These are phyloP conservation scores for Amphimedon queenslandica DNA, from an alignment of 37 sponge, comb jelly and placozoan species.

Conservation along the genomic window DNA sequence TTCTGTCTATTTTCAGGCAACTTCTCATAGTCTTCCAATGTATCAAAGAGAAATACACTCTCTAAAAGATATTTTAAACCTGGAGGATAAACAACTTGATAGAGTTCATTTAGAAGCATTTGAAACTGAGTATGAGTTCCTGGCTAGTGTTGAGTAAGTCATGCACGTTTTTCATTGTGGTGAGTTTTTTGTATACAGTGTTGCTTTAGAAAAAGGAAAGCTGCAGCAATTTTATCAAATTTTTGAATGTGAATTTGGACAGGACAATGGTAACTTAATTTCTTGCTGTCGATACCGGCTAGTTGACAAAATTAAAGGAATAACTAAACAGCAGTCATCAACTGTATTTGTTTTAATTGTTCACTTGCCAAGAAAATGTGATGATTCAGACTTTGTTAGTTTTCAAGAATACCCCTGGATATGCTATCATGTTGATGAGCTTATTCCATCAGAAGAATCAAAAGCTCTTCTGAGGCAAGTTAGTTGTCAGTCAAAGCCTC, in stretches of 20 bases:
- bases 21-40: constrained; percentile 74
- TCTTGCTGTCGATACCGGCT: constrained; percentile 83
- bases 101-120: constrained; percentile 56
- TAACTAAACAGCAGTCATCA: too few species aligned
- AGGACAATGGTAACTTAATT: constrained; percentile 71
- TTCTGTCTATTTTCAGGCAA: constrained; percentile 47
- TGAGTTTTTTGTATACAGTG: too few species aligned
- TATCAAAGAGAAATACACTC: constrained; percentile 8
- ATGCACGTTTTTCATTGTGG: too few species aligned
- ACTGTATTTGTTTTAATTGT: constrained; percentile 40
- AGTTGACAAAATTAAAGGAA: constrained; percentile 12
- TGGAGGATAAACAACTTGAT: background rate
- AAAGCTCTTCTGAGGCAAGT: too few species aligned
- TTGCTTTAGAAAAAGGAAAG: background rate
- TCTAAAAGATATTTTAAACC: background rate
- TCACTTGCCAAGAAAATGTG: constrained; percentile 43
- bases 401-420: constrained; percentile 73
- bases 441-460: too few species aligned
- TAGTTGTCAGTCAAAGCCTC: too few species aligned
- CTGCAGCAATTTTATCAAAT: background rate
- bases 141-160: constrained; percentile 58
- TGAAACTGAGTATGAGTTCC: constrained; percentile 77
- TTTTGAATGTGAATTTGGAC: constrained; percentile 84
- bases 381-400: constrained; percentile 34
- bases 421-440: constrained; percentile 70